Base-by-base conservation (phyloP, 2,797 vertebrate species). In the Pangasius sanitwongsei region DNA sequence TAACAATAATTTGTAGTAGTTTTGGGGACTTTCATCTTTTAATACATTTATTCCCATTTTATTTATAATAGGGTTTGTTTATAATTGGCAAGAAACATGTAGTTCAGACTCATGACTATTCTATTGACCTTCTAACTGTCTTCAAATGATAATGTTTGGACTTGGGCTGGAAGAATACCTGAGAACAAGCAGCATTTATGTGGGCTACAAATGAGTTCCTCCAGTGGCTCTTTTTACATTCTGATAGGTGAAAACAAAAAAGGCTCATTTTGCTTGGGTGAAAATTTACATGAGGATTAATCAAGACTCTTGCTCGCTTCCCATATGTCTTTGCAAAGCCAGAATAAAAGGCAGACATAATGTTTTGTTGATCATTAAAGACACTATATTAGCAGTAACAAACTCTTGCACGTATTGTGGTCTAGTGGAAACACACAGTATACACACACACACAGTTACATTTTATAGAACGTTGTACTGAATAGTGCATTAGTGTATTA, bases 241-340 rank as follows among this genome's bases (percentile, higher is more conserved):
- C 16, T 9, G 8, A n/a, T 16, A 31, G n/a, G 2, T 80, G 7
- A 80, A 80, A 9, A 1, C 25, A 53, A 80, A 55, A 83, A 86
- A 86, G 67, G 34, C 31, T 50, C 80, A 83, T 91, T 87, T 91
- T 53, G 72, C 92, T 90, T 5, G 63, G 87, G 92, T 92, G 69
- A 9, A 91, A 92, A 91, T 87, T 89, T 92, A 86, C 67, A 89
- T 89, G 86, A 89, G 86, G 90, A 92, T 93, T 92, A 91, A 93
- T 94, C 92, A 93, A 87, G 87, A 86, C 89, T 31, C n/a, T 31
- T 15, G 12, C 12, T 31, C 13, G 5, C n/a, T 34, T 69, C 3
- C n/a, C 12, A 69, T 15, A 34, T 69, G 67, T 69, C 12, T 31
- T 6, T 13, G n/a, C n/a, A 69, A 31, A 65, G 28, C 9, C 4